phyloP scores from a whole-genome alignment of 1,140 invertebrate genomes.

The Wasmannia auropunctata region DNA sequence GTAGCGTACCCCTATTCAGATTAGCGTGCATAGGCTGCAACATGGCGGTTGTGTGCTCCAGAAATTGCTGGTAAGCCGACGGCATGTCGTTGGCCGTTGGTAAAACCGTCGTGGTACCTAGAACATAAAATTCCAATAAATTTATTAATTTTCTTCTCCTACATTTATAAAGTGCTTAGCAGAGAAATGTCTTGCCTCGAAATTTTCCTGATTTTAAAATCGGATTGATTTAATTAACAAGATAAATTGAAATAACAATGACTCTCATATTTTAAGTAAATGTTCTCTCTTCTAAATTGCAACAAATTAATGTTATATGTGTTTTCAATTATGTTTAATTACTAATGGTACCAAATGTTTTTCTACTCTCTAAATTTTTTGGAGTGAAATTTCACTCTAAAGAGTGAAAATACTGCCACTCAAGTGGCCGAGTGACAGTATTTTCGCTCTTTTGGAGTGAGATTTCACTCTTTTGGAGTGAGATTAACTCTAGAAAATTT shows the following conservation, averaged over 20 bases:
- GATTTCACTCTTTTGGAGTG: too few relatives aligned
- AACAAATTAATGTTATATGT: background rate
- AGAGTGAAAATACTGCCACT: too few relatives aligned
- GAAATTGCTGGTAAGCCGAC: conserved; percentile 82
- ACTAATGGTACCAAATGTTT: background rate
- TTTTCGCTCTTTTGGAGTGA: too few relatives aligned
- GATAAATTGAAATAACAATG: background rate
- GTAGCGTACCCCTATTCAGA: conserved; percentile 77
- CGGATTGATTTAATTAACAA: background rate
- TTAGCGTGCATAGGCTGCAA: conserved; percentile 81
- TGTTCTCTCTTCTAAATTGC: background rate
- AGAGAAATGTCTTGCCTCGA: background rate
- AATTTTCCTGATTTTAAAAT: background rate
- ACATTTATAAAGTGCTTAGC: background rate
- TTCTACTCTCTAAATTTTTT: too few relatives aligned
- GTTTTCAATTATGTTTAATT: background rate
- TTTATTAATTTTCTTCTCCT: background rate
- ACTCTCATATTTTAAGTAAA: background rate
- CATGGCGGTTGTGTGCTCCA: conserved; percentile 83
- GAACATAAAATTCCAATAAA: conserved; percentile 46
- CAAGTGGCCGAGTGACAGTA: too few relatives aligned
- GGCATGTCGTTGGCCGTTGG: conserved; percentile 78
- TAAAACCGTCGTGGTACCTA: conserved; percentile 78
- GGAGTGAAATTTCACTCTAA: too few relatives aligned
- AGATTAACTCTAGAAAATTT: too few relatives aligned